Conservation (phyloP, 37 sponge, comb jelly and placozoan species). For the Crambe crambe region DNA sequence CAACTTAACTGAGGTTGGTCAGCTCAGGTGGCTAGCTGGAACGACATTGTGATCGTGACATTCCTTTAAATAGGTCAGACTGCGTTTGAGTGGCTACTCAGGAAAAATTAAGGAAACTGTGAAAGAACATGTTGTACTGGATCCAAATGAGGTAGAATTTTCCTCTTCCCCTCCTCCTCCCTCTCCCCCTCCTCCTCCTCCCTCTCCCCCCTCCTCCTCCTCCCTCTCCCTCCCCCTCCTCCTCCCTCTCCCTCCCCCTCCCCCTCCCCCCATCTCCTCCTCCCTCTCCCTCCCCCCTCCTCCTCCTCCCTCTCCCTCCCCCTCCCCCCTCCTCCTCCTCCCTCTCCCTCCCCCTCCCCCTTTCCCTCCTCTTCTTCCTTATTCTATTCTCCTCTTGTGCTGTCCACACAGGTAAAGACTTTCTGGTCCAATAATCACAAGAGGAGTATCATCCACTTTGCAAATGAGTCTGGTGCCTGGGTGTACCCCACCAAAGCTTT, state of each 20-base stretch:
- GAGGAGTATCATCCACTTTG: not conserved
- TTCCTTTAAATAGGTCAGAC: not conserved
- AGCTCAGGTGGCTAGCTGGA: not conserved
- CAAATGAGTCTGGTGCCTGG: not conserved
- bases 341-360: not conserved
- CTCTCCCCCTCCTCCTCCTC: not conserved
- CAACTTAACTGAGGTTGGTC: conserved; percentile 16
- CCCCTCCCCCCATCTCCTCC: too few species aligned
- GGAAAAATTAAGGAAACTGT: not conserved
- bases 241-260: not conserved
- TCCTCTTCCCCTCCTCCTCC: not conserved
- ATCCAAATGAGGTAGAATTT: not conserved
- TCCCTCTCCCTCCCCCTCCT: too few species aligned
- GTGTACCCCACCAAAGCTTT: not conserved
- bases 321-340: not conserved
- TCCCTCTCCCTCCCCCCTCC: not conserved
- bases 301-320: too few species aligned
- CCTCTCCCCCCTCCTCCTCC: not conserved
- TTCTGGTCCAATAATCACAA: not conserved
- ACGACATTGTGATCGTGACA: not conserved
- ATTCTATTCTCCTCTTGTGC: not conserved
- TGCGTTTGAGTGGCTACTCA: conserved; percentile 8
- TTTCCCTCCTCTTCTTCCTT: not conserved
- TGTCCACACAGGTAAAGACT: not conserved
- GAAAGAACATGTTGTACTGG: not conserved